Evolutionary conservation across 35 echinoderm and acorn worm species (phyloP), one percentile per base, ranked within the genome.

Genomic region (Eucidaris tribuloides): DNA sequence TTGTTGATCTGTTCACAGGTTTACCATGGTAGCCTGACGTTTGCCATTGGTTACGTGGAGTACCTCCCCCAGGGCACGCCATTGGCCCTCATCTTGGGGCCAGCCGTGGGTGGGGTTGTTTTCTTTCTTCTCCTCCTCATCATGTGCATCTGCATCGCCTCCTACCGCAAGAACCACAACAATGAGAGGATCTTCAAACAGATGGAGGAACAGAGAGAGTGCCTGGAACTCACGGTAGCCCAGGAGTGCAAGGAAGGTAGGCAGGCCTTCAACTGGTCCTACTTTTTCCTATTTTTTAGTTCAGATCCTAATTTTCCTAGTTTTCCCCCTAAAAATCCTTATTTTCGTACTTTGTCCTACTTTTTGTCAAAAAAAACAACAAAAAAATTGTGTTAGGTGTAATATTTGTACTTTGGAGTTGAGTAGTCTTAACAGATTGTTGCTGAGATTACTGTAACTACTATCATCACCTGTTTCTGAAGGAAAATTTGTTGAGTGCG

Each of bases 221-320:
- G 42, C 34, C 76, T 93, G 37, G 96, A 99, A 60, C 78, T 93
- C 5, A 58, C 81, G 52, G 96, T 99, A 45, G 96, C 90, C 15
- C 83, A 93, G 79, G 96, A 93, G 31, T 99, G 96, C 79, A 99
- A 99, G 89, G 96, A 99, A 99, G 90, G 96, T 99, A 81, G n/a
- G n/a, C n/a, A n/a, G n/a, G n/a, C n/a, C n/a, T n/a, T n/a, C n/a
- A n/a, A n/a, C n/a, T n/a, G n/a, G n/a, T n/a, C n/a, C n/a, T n/a
- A n/a, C n/a, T n/a, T n/a, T n/a, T n/a, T n/a, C n/a, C n/a, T n/a
- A n/a, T n/a, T n/a, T n/a, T n/a, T n/a, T n/a, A n/a, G n/a, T n/a
- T n/a, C n/a, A n/a, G n/a, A n/a, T n/a, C n/a, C n/a, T n/a, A n/a
- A n/a, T n/a, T n/a, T n/a, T n/a, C n/a, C n/a, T n/a, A n/a, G n/a